Base-by-base conservation (phyloP, 2,888 invertebrate genomes). In the Cybosia mesomella region DNA sequence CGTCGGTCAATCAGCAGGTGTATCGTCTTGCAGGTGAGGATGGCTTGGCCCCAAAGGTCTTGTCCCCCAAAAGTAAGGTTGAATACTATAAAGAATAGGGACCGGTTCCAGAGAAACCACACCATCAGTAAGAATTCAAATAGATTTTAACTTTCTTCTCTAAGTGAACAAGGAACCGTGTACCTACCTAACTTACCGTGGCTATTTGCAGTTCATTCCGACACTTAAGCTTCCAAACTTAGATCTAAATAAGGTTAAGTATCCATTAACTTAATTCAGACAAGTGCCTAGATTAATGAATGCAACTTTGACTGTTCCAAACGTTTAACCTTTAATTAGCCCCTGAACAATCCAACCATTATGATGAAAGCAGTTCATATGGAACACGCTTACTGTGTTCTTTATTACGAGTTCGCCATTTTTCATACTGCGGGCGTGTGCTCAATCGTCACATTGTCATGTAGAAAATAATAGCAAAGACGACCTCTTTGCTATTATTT, bases 301-400 rank as follows among this genome's bases (percentile, higher is more conserved):
- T 73, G 76, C 73, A 81, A 64, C 69, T 79, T 77, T 68, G 70
- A 70, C 71, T 71, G 61, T 70, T 70, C 64, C 39, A 61, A 64
- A 59, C 72, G 43, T 76, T 77, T 82, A 72, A 82, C 82, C 83
- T 82, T 76, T 82, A 75, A 81, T 81, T 81, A 82, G 73, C 81
- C 81, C 39, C 59, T 24, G 68, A 75, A 54, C 71, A 67, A 68
- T 68, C 18, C 49, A 32, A 34, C 71, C 58, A 55, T 62, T 54
- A 60, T 59, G 59, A 65, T 69, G 36, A 68, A 68, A 64, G 69
- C 28, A 58, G 39, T 58, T 66, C 64, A 55, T 62, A 39, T 55
- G 32, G 43, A 59, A 57, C 55, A 64, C 8, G 36, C 59, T n/a
- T 32, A 22, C 58, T 49, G 2, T 24, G n/a, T 43, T 9, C n/a